Percentiles rank a stretch among this genome's conserved stretches.
Evolutionary conservation across 2,113 vertebrate genomes (phyloP).

Genomic region (human (Homo sapiens)): DNA sequence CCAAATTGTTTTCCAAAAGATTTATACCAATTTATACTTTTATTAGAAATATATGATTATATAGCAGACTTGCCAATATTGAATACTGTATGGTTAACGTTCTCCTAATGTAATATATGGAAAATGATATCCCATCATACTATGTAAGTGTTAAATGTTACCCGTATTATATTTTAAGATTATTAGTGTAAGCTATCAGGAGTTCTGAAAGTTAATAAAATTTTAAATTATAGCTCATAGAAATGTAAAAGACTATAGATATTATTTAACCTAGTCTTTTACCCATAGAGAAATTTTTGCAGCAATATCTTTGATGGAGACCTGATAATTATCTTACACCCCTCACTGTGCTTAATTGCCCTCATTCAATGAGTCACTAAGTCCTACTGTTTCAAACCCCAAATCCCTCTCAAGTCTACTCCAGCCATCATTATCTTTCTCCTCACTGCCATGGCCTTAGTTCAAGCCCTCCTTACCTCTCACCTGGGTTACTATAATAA

Average conservation of each 20-base stretch:
- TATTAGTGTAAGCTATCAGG: conserved; percentile 37
- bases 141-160: neutral
- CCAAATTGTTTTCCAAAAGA: neutral
- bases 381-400: neutral
- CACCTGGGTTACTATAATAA: neutral
- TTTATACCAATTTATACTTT: conserved; percentile 3
- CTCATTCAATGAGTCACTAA: neutral
- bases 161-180: conserved; percentile 45
- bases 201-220: conserved; percentile 54
- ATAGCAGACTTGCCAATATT: neutral
- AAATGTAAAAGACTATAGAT: conserved; percentile 7
- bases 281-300: conserved; percentile 28
- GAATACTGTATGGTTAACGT: neutral
- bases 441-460: neutral
- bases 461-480: neutral
- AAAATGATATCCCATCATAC: neutral
- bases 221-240: conserved; percentile 56
- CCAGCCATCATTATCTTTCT: neutral
- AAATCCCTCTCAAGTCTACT: neutral
- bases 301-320: conserved; percentile 45
- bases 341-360: conserved; percentile 36
- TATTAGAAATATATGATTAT: neutral
- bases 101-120: neutral
- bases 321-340: conserved; percentile 21
- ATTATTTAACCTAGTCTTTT: conserved; percentile 41